Conservation (phyloP, 2,113 vertebrate species). For the Epinephelus cyanopodus region DNA sequence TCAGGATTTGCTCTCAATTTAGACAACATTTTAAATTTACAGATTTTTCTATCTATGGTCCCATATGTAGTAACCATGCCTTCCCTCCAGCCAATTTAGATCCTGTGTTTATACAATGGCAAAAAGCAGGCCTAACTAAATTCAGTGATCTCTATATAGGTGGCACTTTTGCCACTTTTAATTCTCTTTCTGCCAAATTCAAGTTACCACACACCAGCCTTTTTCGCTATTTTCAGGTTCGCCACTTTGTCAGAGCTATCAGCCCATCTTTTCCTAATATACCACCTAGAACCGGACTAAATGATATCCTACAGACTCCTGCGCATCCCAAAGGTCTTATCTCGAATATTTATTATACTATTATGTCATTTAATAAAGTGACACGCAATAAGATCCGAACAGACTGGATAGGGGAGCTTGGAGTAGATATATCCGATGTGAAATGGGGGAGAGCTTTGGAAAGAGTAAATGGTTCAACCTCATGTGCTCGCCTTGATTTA, state of each 20-base stretch:
- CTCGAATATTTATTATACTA: not conserved
- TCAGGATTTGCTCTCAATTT: not conserved
- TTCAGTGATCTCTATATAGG: not conserved
- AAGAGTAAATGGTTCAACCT: not conserved
- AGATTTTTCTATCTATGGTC: not conserved
- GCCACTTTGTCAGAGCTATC: not conserved
- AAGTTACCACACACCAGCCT: not conserved
- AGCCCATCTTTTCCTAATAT: constrained; percentile 2
- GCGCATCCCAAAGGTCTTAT: not conserved
- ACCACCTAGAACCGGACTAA: not conserved
- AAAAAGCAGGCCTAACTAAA: not conserved
- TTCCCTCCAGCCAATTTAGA: not conserved
- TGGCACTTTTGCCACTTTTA: not conserved
- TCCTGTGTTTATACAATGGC: not conserved
- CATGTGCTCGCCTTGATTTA: not conserved
- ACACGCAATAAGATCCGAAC: not conserved
- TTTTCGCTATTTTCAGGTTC: not conserved
- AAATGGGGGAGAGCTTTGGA: not conserved
- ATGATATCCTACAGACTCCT: not conserved
- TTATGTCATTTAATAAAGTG: not conserved
- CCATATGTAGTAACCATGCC: not conserved
- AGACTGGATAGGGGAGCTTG: not conserved
- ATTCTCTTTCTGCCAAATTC: not conserved
- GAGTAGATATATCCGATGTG: not conserved
- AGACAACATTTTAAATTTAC: not conserved